Conservation (phyloP, 2,797 vertebrate genomes). For the Eurystomus glaucurus region DNA sequence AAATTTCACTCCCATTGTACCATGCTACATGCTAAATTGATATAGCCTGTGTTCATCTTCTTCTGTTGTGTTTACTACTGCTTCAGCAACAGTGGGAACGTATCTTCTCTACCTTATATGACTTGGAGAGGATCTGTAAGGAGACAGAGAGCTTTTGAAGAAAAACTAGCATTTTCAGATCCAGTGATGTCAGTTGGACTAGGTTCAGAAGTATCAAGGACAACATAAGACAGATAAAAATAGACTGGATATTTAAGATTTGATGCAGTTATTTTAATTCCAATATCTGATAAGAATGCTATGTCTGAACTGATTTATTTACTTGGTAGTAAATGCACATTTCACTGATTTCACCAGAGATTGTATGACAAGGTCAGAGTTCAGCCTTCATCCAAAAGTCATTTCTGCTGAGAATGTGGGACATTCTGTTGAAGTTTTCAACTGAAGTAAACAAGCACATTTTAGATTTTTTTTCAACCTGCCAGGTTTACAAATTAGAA, state of each 20-base stretch:
- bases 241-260: neutral
- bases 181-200: neutral
- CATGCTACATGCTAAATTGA: neutral
- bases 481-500: conserved; percentile 28
- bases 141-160: neutral
- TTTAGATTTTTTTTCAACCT: conserved; percentile 13
- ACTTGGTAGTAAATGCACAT: neutral
- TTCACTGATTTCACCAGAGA: conserved; percentile 9
- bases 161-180: neutral
- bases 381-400: neutral
- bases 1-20: neutral
- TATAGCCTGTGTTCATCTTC: neutral
- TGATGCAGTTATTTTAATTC: conserved; percentile 8
- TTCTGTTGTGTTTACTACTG: neutral
- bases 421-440: neutral
- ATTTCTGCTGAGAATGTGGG: neutral
- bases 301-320: neutral
- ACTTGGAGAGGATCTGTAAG: neutral
- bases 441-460: neutral
- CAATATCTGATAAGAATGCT: neutral
- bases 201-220: neutral
- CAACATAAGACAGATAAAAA: neutral
- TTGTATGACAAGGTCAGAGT: conserved; percentile 15
- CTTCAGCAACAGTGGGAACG: neutral
- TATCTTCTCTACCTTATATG: neutral